A percentile compares a stretch with the other conserved stretches of the same genome.
These are phyloP conservation scores for Alfaro cultratus DNA, from an alignment of 2,797 vertebrate species.

Conservation along the genomic window DNA sequence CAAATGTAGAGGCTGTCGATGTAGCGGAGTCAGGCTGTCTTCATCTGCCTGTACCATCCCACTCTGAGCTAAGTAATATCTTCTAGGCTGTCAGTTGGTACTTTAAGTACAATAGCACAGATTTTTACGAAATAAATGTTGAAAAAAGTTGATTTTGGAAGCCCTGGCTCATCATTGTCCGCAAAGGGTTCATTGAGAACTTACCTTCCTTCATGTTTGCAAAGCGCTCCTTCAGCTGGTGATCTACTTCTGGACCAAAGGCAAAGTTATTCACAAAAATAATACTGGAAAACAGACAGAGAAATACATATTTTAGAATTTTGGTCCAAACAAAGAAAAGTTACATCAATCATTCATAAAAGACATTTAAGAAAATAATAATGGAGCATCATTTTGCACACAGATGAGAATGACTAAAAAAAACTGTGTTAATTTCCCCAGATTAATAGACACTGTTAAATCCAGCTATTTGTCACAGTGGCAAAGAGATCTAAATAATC, in stretches of 20 bases:
- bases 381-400: not conserved
- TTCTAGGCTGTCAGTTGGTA: not conserved
- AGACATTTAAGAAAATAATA: not conserved
- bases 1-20: not conserved
- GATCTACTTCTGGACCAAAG: slow-evolving; percentile 99
- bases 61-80: not conserved
- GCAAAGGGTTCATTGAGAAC: slow-evolving; percentile 32
- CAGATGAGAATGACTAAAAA: not conserved
- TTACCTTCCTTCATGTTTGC: slow-evolving; percentile 99
- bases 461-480: not conserved
- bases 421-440: not conserved
- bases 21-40: not conserved
- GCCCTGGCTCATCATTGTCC: slow-evolving; percentile 6
- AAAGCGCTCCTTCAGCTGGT: slow-evolving; percentile 99
- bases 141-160: not conserved
- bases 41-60: not conserved
- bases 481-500: not conserved
- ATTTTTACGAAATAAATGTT: not conserved
- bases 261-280: slow-evolving; percentile 99
- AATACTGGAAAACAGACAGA: slow-evolving; percentile 87
- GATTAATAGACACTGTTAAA: not conserved
- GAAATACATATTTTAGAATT: slow-evolving; percentile 31
- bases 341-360: not conserved
- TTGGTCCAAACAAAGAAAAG: not conserved
- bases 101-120: not conserved